Percentiles rank a stretch among this genome's conserved stretches.
Evolutionary conservation across 2,113 vertebrate genomes (phyloP).

Genomic region (Redunca redunca): DNA sequence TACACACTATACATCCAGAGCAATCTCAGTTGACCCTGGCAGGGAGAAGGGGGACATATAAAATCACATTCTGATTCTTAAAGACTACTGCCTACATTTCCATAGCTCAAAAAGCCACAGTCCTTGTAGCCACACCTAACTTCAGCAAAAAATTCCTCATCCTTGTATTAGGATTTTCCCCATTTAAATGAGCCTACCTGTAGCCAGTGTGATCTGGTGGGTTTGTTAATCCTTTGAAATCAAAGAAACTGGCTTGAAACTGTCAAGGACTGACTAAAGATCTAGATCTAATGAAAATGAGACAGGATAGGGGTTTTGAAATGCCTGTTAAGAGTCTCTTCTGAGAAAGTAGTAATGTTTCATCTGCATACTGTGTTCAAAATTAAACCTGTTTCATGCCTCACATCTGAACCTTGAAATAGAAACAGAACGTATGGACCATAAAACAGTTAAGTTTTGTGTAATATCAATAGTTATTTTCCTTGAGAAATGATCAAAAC

Average conservation of each 20-base stretch:
- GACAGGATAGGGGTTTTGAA: background rate
- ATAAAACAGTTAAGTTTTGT: background rate
- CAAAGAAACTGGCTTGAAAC: background rate
- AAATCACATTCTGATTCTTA: background rate
- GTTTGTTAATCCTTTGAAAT: background rate
- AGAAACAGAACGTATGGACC: background rate
- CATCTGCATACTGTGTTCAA: background rate
- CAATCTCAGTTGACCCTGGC: background rate
- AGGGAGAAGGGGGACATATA: background rate
- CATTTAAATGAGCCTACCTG: background rate
- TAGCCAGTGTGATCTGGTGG: background rate
- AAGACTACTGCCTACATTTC: background rate
- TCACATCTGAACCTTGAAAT: constrained; percentile 24
- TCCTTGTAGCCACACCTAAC: background rate
- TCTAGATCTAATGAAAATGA: background rate
- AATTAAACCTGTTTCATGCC: background rate
- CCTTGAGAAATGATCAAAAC: constrained; percentile 21
- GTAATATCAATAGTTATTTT: background rate
- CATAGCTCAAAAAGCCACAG: background rate
- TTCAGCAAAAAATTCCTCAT: background rate
- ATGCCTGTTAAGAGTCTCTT: background rate
- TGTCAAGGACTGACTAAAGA: background rate
- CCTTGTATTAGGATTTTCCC: background rate
- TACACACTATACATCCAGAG: background rate
- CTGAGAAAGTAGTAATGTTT: constrained; percentile 4